Conservation (phyloP, 2,888 invertebrate species). For the Urechis unicinctus region DNA sequence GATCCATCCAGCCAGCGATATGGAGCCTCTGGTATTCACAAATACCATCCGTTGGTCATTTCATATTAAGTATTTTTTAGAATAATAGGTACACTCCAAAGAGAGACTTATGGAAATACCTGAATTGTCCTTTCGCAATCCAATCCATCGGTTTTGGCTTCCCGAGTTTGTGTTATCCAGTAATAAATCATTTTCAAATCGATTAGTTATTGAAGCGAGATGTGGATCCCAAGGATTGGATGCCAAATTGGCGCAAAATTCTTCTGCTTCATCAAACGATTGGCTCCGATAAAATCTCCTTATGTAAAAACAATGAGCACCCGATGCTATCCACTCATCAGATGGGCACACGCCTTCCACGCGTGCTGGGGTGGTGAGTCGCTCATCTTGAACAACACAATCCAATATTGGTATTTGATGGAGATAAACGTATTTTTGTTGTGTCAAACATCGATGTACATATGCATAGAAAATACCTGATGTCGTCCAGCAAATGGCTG, state of each 20-base stretch:
- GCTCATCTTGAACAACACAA: not conserved
- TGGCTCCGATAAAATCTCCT: not conserved
- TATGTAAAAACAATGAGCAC: slow-evolving; percentile 2
- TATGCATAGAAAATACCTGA: no score
- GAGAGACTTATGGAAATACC: no score
- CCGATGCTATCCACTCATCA: slow-evolving; percentile 2
- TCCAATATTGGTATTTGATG: no score
- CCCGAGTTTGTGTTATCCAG: no score
- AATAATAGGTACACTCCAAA: no score
- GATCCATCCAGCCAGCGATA: slow-evolving; percentile 6
- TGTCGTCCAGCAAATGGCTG: not conserved
- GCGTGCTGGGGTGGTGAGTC: slow-evolving; percentile 3
- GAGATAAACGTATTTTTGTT: no score
- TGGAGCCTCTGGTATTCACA: not conserved
- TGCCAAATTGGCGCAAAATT: not conserved
- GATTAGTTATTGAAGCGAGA: slow-evolving; percentile 4
- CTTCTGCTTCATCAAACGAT: not conserved
- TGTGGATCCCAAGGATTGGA: not conserved
- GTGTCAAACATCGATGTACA: no score
- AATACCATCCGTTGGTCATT: no score
- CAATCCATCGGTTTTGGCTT: no score
- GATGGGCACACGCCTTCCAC: slow-evolving; percentile 5
- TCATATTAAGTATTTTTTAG: no score
- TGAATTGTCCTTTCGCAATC: no score
- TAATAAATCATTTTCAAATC: no score